Evolutionary conservation across 37 sponge, comb jelly and placozoan genomes (phyloP).

Genomic region (Theonella swinhoei): DNA sequence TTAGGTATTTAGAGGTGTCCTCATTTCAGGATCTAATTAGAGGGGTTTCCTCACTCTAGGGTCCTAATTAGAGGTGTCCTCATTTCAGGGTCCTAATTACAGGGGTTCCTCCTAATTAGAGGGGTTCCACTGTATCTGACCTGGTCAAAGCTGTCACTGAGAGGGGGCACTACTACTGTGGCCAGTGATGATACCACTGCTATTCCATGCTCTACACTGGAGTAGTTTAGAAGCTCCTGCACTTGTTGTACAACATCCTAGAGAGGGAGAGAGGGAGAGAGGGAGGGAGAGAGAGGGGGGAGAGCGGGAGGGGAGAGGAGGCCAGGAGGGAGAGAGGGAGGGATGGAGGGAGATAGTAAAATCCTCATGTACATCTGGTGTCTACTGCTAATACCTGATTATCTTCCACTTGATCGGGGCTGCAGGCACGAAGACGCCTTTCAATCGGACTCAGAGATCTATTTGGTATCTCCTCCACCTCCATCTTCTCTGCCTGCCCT

Average conservation of each 20-base stretch:
- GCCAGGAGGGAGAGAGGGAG: background rate
- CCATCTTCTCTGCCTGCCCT: constrained; percentile 8
- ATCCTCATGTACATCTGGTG: too few species aligned
- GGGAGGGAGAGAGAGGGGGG: background rate
- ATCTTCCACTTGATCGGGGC: background rate
- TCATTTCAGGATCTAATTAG: too few species aligned
- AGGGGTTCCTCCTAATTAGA: too few species aligned
- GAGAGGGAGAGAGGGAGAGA: background rate
- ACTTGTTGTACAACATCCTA: constrained; percentile 19
- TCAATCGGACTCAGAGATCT: background rate
- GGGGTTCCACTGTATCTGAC: background rate
- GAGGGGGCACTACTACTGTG: background rate
- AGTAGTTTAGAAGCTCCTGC: constrained; percentile 21
- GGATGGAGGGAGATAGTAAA: background rate
- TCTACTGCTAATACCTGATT: too few species aligned
- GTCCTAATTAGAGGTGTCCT: too few species aligned
- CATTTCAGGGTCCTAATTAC: too few species aligned
- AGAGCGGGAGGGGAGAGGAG: background rate
- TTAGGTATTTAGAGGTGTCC: too few species aligned
- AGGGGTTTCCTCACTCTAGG: too few species aligned
- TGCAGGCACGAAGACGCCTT: background rate
- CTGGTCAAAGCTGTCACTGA: background rate
- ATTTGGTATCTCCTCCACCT: background rate
- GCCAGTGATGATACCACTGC: background rate
- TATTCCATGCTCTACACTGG: background rate